These are phyloP conservation scores for Cancer borealis DNA, from an alignment of 2,888 invertebrate genomes.

Conservation along the genomic window DNA sequence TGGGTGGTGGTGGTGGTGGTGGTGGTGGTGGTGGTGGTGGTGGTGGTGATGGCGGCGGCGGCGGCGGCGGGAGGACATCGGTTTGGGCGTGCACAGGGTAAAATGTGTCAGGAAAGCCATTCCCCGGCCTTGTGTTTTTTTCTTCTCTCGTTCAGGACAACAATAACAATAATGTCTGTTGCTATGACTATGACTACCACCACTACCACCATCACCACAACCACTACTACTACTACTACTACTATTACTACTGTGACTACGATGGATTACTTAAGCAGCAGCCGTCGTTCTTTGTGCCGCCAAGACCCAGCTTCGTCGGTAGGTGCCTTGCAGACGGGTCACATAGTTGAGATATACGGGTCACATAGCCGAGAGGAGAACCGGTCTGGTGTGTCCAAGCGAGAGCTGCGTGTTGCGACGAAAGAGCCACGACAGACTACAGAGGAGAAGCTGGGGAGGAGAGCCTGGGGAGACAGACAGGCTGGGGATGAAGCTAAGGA, in stretches of 20 bases:
- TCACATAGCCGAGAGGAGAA: neutral
- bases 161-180: neutral
- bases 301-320: neutral
- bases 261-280: neutral
- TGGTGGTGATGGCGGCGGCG: neutral
- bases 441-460: neutral
- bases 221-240: neutral
- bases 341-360: neutral
- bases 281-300: neutral
- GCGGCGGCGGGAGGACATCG: neutral
- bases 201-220: neutral
- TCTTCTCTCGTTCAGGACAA: neutral
- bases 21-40: neutral
- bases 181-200: neutral
- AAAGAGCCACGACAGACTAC: neutral
- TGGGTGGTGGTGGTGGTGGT: neutral
- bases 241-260: neutral
- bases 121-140: neutral
- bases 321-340: neutral
- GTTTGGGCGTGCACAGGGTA: no score
- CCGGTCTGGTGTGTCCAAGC: neutral
- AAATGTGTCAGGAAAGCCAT: neutral
- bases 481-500: conserved; percentile 1
- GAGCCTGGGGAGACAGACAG: neutral
- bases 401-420: neutral